These are phyloP conservation scores for Tychaedon coryphoeus DNA, from an alignment of 2,113 vertebrate species.

Conservation along the genomic window DNA sequence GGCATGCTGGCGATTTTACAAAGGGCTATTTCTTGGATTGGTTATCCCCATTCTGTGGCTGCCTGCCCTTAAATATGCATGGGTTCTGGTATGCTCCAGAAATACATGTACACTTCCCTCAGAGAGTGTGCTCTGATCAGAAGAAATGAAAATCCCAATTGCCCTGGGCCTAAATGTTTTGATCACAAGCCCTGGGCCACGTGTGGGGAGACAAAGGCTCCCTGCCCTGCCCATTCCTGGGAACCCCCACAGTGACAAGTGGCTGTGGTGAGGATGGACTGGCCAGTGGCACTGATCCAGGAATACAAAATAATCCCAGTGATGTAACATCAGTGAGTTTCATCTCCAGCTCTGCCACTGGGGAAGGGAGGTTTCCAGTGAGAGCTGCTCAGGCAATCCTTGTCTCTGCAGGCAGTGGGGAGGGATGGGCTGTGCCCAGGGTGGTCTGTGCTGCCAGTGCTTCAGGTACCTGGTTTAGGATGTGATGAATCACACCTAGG, in stretches of 20 bases:
- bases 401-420: neutral
- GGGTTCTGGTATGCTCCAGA: neutral
- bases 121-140: neutral
- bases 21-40: neutral
- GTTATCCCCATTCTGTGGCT: neutral
- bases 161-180: neutral
- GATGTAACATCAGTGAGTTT: neutral
- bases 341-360: fast-evolving
- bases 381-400: neutral
- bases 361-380: neutral
- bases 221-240: neutral
- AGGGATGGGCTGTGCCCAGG: neutral
- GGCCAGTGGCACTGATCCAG: neutral
- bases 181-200: neutral
- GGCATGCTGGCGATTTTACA: neutral
- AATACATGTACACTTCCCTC: neutral
- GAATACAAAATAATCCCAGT: neutral
- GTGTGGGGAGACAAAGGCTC: neutral
- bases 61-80: neutral
- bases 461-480: neutral
- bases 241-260: neutral
- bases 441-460: neutral
- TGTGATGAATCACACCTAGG: neutral
- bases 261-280: neutral
- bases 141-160: neutral